Evolutionary conservation across 2,888 invertebrate genomes (phyloP), one percentile per base, ranked within the genome.

Genomic region (Papilio gigon): DNA sequence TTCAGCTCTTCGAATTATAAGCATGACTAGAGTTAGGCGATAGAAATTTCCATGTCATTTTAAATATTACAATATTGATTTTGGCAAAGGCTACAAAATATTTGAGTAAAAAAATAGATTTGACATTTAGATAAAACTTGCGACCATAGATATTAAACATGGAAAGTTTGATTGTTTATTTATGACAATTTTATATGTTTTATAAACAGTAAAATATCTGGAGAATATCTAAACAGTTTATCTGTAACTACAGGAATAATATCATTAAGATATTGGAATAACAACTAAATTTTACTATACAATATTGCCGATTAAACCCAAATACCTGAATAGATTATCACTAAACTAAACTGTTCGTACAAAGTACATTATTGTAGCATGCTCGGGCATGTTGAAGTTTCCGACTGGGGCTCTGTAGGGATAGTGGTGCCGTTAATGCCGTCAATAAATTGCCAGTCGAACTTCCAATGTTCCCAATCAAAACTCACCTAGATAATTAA

Each of bases 381-480:
- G 78, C 77, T 76, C 75, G 73, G 76, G 77, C 74, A 81, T 77
- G 77, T 78, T 80, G 77, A 83, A 85, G 79, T 84, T 86, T 74
- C 75, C 74, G 74, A 77, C 73, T 77, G 74, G 73, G 76, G 75
- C 81, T 84, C 86, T 79, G 78, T 77, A 70, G 86, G 83, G 83
- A 86, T 80, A 78, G 78, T 76, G 71, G 70, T 60, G 78, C 81
- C 82, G 77, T 82, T 85, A 86, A 87, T 85, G 84, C 83, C 82
- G 80, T 83, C 83, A 82, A 84, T 88, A 86, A 79, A 86, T 87
- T 87, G 86, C 80, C 84, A 83, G 81, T 76, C 80, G 78, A 84
- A 87, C 82, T 87, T 86, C 78, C 76, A 78, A 81, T 84, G 80
- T 80, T 76, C 74, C 79, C 79, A 82, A 84, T 84, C 80, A 80